These are phyloP conservation scores for Agonopterix alstromeriana DNA, from an alignment of 2,888 invertebrate genomes.

Conservation along the genomic window DNA sequence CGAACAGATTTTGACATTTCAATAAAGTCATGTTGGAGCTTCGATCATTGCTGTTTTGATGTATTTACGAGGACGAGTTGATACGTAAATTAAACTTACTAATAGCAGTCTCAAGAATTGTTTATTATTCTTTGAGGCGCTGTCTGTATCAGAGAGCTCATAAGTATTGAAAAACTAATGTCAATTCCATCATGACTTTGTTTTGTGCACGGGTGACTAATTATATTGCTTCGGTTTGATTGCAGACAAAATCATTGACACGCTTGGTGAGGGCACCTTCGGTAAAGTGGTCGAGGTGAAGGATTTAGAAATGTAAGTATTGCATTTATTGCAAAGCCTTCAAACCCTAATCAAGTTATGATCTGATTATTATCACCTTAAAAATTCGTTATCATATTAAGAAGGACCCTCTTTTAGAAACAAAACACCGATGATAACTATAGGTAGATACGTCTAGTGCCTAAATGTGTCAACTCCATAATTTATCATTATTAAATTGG, in stretches of 20 bases:
- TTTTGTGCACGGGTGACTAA: conserved; percentile 42
- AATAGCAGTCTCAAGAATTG: conserved; percentile 13
- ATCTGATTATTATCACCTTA: too few relatives aligned
- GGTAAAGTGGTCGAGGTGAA: conserved; percentile 99
- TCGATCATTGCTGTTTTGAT: conserved; percentile 24
- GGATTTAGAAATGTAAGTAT: conserved; percentile 94
- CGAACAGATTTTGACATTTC: conserved; percentile 5
- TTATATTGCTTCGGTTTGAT: conserved; percentile 75
- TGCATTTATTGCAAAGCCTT: neutral
- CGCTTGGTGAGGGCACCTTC: conserved; percentile 99
- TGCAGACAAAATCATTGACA: conserved; percentile 99
- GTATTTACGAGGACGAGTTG: conserved; percentile 1
- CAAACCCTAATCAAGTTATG: too few relatives aligned
- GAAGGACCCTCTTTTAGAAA: too few relatives aligned
- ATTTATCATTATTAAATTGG: too few relatives aligned
- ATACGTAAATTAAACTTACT: neutral
- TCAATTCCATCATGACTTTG: conserved; percentile 56
- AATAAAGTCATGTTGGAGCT: conserved; percentile 49
- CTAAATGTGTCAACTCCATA: too few relatives aligned
- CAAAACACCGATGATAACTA: too few relatives aligned
- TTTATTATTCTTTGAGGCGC: conserved; percentile 12
- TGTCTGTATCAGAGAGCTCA: conserved; percentile 12
- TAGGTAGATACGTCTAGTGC: too few relatives aligned
- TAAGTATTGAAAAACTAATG: conserved; percentile 30
- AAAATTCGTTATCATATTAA: too few relatives aligned